Percentiles rank a stretch among this genome's conserved stretches.
Conservation (phyloP, 2,888 invertebrate species). For the Coelinius sp. region DNA sequence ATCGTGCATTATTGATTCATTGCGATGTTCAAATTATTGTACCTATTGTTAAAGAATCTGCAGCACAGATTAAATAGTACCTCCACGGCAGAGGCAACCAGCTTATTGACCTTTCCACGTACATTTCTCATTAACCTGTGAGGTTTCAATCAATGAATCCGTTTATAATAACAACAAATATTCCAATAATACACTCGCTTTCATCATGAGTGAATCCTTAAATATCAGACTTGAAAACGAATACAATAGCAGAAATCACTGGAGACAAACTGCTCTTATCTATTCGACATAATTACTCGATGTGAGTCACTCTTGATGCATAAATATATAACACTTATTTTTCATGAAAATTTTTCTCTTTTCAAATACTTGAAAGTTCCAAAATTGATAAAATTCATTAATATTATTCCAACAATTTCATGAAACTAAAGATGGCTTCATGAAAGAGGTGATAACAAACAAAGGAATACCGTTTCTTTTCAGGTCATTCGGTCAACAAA, state of each 20-base stretch:
- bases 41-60: constrained; percentile 79
- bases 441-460: no score
- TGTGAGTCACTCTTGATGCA: constrained; percentile 27
- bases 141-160: constrained; percentile 53
- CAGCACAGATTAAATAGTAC: constrained; percentile 81
- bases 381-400: no score
- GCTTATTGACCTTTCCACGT: constrained; percentile 79
- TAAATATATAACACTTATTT: not conserved
- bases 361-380: not conserved
- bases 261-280: not conserved
- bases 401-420: no score
- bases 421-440: no score
- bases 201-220: constrained; percentile 48
- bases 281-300: not conserved
- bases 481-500: not conserved
- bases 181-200: not conserved
- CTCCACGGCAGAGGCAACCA: constrained; percentile 80
- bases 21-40: constrained; percentile 62
- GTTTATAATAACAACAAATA: constrained; percentile 23
- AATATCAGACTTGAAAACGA: constrained; percentile 46
- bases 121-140: constrained; percentile 77
- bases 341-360: not conserved
- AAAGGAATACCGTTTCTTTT: no score
- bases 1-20: constrained; percentile 43
- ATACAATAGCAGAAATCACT: not conserved